Base-by-base conservation (phyloP, 2,797 vertebrate genomes). In the Coracias cyanogaster region DNA sequence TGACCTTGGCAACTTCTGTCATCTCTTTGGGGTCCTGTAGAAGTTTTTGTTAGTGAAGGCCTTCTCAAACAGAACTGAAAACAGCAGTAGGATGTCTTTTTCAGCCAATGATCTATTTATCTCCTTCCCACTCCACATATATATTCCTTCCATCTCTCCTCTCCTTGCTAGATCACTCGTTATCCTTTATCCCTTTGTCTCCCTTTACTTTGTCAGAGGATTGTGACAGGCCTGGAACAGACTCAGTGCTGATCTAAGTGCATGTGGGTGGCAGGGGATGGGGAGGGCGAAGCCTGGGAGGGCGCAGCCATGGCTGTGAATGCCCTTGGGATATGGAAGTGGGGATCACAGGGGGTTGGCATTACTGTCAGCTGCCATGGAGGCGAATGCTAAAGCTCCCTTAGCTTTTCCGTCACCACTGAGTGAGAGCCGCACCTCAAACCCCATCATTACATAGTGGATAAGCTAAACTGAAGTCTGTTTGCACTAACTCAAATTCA, bases 301-400 rank as follows among this genome's bases (percentile, higher is more conserved):
- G 13, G 1, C 4, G 4, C 41, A 73, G 69, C 57, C 67, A 26
- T 55, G 39, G 39, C 69, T 66, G 6, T 22, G 39, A 55, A 10
- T 33, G 57, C 70, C 33, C 39, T 37, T 90, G 48, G 45, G 57
- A 26, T 15, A 2, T 5, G 46, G 48, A 78, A 57, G 7, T 2
- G 2, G 3, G 24, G 28, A 69, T 24, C 78, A 14, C 49, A 52
- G 4, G 0, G 0, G 20, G 28, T 43, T 0, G 1, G 24, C 31
- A 18, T 37, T 78, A 41, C 60, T 71, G n/a, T 31, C 3, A 2
- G 35, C 37, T 86, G 65, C 83, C 35, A 2, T 12, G 29, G 49
- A 13, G 8, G 9, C 51, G 26, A 93, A 31, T 26, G 46, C 31
- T 29, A 12, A 72, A 65, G 37, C 33, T 89, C 26, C 37, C 3